Evolutionary conservation across 2,113 vertebrate genomes (phyloP).

Genomic region (Tragulus kanchil): DNA sequence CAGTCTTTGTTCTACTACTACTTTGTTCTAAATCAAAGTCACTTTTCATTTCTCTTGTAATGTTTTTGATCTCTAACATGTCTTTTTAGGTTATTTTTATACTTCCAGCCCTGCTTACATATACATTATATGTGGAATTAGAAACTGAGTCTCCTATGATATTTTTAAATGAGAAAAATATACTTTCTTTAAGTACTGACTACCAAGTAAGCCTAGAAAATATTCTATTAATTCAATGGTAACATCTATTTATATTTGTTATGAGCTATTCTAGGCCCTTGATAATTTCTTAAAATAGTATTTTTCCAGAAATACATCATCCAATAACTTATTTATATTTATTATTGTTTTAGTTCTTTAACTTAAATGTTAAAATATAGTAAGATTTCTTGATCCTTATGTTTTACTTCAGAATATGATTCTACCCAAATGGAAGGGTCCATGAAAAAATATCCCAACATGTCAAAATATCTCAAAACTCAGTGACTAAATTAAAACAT

Average conservation of each 20-base stretch:
- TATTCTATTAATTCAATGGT: background rate
- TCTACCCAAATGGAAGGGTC: background rate
- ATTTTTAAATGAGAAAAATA: background rate
- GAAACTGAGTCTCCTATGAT: background rate
- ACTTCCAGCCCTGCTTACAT: background rate
- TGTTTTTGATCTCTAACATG: background rate
- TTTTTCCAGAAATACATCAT: background rate
- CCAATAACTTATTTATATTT: background rate
- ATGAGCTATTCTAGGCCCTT: background rate
- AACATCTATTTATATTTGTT: background rate
- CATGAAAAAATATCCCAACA: background rate
- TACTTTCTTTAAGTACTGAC: background rate
- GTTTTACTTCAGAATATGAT: background rate
- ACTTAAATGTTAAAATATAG: background rate
- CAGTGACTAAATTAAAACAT: background rate
- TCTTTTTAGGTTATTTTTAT: background rate
- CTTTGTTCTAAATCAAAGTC: background rate
- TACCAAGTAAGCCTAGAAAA: background rate
- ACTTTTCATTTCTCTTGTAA: background rate
- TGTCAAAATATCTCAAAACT: background rate
- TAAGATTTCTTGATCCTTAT: background rate
- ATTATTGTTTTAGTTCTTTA: background rate
- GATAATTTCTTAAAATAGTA: background rate
- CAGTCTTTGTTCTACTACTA: background rate
- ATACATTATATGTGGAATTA: background rate